Conservation (phyloP, 2,797 vertebrate species). For the Numenius phaeopus region DNA sequence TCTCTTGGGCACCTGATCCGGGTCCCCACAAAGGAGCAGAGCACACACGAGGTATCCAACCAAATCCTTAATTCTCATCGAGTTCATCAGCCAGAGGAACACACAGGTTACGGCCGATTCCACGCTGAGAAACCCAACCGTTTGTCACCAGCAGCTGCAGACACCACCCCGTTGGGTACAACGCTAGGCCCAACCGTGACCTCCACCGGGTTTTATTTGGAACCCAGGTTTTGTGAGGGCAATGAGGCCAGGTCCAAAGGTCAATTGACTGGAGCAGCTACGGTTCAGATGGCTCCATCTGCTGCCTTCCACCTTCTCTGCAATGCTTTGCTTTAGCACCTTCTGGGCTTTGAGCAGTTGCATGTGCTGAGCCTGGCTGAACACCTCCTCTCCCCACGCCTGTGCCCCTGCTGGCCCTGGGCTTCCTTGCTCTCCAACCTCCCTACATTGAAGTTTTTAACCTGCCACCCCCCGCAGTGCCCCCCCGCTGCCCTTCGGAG, state of each 20-base stretch:
- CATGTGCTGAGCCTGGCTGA: not conserved
- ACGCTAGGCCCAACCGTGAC: not conserved
- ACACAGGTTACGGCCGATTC: not conserved
- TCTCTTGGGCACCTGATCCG: not conserved
- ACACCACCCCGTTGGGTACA: not conserved
- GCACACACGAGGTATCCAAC: not conserved
- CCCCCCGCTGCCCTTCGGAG: not conserved
- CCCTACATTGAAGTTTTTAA: not conserved
- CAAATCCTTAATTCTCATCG: rapidly evolving
- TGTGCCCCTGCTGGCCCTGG: not conserved
- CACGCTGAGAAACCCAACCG: not conserved
- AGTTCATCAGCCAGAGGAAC: not conserved
- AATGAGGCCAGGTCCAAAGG: not conserved
- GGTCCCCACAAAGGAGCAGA: not conserved
- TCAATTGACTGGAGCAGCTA: not conserved
- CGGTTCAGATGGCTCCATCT: not conserved
- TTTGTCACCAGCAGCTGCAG: not conserved
- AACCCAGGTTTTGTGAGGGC: not conserved
- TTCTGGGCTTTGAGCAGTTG: not conserved
- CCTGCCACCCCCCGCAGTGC: not conserved
- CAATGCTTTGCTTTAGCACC: not conserved
- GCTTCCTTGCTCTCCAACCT: not conserved
- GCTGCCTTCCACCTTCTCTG: not conserved
- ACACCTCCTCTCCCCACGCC: not conserved
- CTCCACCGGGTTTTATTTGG: not conserved